phyloP scores from a whole-genome alignment of 2,113 vertebrate species.

The Psittacara wagleri region DNA sequence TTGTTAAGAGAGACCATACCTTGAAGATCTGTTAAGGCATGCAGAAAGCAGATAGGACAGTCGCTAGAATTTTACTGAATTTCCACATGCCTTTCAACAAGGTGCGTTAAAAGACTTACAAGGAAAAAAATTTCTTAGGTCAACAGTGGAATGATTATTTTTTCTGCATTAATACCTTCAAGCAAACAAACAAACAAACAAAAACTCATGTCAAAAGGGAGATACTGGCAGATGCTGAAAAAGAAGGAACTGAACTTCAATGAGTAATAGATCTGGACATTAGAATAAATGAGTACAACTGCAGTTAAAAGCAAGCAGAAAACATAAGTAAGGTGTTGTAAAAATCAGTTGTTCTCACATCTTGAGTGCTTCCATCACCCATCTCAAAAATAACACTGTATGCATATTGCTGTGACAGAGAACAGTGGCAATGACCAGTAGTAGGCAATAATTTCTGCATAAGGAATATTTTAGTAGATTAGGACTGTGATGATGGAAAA shows the following conservation, averaged over 20 bases:
- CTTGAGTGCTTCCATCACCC: background rate
- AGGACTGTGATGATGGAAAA: background rate
- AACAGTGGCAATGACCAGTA: background rate
- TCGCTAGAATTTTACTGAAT: background rate
- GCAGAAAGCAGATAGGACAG: background rate
- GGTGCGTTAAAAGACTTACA: background rate
- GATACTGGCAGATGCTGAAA: background rate
- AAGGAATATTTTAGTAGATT: background rate
- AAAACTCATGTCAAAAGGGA: background rate
- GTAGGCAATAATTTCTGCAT: background rate
- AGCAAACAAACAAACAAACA: background rate
- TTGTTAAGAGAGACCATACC: background rate
- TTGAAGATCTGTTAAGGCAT: background rate
- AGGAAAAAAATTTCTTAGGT: background rate
- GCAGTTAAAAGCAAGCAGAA: background rate
- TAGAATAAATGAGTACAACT: background rate
- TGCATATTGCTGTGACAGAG: background rate
- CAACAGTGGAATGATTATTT: background rate
- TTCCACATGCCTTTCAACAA: background rate
- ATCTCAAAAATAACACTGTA: background rate
- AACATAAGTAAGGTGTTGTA: background rate
- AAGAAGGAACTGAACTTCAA: background rate
- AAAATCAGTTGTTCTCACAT: background rate
- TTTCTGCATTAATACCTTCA: background rate
- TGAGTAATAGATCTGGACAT: background rate